These are phyloP conservation scores for Sclerodermus sp. DNA, from an alignment of 2,888 invertebrate species.

Conservation along the genomic window DNA sequence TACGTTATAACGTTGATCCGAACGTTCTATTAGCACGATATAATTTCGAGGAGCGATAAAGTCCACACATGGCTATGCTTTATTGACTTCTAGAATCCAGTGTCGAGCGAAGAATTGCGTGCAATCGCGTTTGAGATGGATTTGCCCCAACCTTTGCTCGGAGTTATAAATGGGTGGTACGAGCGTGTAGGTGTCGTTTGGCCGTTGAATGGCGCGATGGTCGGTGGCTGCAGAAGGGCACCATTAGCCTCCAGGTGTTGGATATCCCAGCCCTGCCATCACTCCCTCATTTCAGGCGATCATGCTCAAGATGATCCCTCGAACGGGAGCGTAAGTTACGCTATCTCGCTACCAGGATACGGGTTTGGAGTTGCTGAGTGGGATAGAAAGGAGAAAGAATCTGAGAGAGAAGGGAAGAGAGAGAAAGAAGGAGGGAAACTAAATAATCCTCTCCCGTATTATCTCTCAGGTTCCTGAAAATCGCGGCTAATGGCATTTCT, in stretches of 20 bases:
- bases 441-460: constrained; percentile 32
- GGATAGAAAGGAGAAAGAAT: background rate
- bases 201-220: constrained; percentile 24
- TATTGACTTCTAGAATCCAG: constrained; percentile 8
- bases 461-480: constrained; percentile 25
- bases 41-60: no score
- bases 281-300: constrained; percentile 31
- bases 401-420: background rate
- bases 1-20: no score
- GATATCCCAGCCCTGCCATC: constrained; percentile 41
- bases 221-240: constrained; percentile 16
- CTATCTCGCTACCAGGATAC: constrained; percentile 12
- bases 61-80: background rate
- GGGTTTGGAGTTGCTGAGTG: background rate
- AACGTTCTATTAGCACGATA: no score
- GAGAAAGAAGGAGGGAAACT: constrained; percentile 9
- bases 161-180: constrained; percentile 38
- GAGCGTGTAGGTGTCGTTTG: constrained; percentile 36
- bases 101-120: background rate
- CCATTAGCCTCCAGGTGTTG: constrained; percentile 52
- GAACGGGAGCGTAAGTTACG: constrained; percentile 26
- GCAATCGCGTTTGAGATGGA: constrained; percentile 15
- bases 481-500: constrained; percentile 23
- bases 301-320: constrained; percentile 41
- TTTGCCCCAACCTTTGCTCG: constrained; percentile 25